phyloP scores from a whole-genome alignment of 2,113 vertebrate genomes.

The Solea senegalensis region DNA sequence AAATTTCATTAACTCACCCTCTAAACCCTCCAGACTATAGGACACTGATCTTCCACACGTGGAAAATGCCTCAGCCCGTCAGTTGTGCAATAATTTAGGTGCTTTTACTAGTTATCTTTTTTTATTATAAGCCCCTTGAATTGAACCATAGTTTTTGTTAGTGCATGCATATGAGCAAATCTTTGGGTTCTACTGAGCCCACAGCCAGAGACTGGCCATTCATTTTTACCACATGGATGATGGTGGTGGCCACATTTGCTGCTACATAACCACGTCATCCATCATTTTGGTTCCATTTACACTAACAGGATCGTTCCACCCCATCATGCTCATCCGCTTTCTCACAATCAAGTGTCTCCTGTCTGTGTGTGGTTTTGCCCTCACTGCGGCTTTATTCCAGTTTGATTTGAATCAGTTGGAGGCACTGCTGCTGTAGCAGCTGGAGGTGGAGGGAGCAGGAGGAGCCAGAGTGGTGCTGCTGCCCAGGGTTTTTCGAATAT shows the following conservation, averaged over 20 bases:
- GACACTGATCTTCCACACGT: slow-evolving; percentile 27
- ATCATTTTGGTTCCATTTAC: slow-evolving; percentile 49
- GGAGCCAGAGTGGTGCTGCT: slow-evolving; percentile 83
- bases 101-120: slow-evolving; percentile 42
- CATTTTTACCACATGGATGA: slow-evolving; percentile 34
- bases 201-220: slow-evolving; percentile 50
- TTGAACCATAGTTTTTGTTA: slow-evolving; percentile 51
- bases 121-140: slow-evolving; percentile 40
- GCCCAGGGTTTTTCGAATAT: slow-evolving; percentile 91
- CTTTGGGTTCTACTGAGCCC: slow-evolving; percentile 70
- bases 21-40: slow-evolving; percentile 41
- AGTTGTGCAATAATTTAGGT: slow-evolving; percentile 66
- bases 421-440: slow-evolving; percentile 90
- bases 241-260: slow-evolving; percentile 28
- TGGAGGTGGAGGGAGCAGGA: slow-evolving; percentile 89
- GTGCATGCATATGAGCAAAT: slow-evolving; percentile 70
- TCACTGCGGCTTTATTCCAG: slow-evolving; percentile 13
- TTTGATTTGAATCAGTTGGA: slow-evolving; percentile 84
- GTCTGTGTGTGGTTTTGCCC: slow-evolving; percentile 33
- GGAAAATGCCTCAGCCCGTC: slow-evolving; percentile 32
- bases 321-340: slow-evolving; percentile 25
- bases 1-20: slow-evolving; percentile 39
- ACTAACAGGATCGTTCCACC: slow-evolving; percentile 22
- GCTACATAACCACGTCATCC: slow-evolving; percentile 14
- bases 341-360: slow-evolving; percentile 7